phyloP scores from a whole-genome alignment of 2,888 invertebrate genomes.

The Drosophila mayaguana region DNA sequence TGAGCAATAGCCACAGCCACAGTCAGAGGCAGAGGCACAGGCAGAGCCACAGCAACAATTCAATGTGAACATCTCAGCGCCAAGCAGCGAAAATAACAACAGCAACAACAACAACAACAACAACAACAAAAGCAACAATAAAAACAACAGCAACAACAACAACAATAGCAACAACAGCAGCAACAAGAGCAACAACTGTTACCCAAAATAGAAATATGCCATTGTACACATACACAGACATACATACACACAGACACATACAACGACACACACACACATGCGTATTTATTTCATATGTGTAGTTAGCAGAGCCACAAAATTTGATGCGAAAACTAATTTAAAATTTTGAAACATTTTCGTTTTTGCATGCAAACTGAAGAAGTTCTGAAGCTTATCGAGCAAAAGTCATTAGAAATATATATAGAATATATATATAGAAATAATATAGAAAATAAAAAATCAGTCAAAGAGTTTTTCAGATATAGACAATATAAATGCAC shows the following conservation, averaged over 20 bases:
- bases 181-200: slow-evolving; percentile 29
- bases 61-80: slow-evolving; percentile 21
- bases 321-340: neutral
- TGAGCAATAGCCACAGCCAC: slow-evolving; percentile 11
- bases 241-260: neutral
- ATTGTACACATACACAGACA: slow-evolving; percentile 41
- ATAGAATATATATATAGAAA: too few species aligned
- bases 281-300: slow-evolving; percentile 12
- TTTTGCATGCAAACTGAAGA: neutral
- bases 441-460: neutral
- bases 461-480: neutral
- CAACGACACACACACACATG: slow-evolving; percentile 9
- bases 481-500: neutral
- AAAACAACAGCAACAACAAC: slow-evolving; percentile 8
- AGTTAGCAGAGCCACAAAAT: neutral
- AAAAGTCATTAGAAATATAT: neutral
- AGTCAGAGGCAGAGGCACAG: slow-evolving; percentile 35
- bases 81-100: slow-evolving; percentile 15
- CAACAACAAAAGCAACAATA: slow-evolving; percentile 9
- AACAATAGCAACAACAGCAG: slow-evolving; percentile 8
- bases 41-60: slow-evolving; percentile 38
- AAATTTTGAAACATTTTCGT: neutral
- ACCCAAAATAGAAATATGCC: slow-evolving; percentile 65
- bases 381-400: neutral
- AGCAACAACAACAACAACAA: slow-evolving; percentile 11